A percentile compares a stretch with the other conserved stretches of the same genome.
phyloP scores from a whole-genome alignment of 1,140 invertebrate genomes.

The Pararge aegeria region DNA sequence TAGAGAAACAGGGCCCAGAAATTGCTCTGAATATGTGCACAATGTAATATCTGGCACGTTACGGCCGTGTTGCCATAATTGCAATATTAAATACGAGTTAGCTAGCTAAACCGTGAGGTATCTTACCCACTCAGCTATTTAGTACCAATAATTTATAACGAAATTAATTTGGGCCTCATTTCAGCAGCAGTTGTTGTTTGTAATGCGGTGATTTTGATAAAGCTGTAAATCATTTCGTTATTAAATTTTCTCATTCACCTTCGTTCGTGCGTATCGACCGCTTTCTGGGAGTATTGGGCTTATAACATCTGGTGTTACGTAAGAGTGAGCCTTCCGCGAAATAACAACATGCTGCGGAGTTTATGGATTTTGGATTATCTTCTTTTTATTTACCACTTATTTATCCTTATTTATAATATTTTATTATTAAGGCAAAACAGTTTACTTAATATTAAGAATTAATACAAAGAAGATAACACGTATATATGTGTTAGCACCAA shows the following conservation, averaged over 20 bases:
- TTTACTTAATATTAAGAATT: too few relatives aligned
- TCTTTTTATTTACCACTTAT: too few relatives aligned
- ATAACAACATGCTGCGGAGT: too few relatives aligned
- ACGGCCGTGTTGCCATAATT: conserved; percentile 2
- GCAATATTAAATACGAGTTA: conserved; percentile 18
- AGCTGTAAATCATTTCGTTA: conserved; percentile 37
- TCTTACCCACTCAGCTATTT: conserved; percentile 17
- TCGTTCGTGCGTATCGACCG: conserved; percentile 15
- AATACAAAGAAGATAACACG: too few relatives aligned
- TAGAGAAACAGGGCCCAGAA: too few relatives aligned
- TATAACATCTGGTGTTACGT: conserved; percentile 6
- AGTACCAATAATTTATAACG: conserved; percentile 35
- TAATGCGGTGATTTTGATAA: conserved; percentile 36
- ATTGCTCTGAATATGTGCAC: neutral
- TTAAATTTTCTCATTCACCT: conserved; percentile 33
- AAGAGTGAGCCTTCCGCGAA: neutral
- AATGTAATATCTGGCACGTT: neutral
- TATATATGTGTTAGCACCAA: too few relatives aligned
- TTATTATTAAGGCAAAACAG: too few relatives aligned
- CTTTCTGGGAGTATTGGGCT: conserved; percentile 8
- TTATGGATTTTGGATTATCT: too few relatives aligned
- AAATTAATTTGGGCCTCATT: conserved; percentile 39
- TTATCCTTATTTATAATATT: too few relatives aligned
- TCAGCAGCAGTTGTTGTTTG: conserved; percentile 33
- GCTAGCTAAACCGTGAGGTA: conserved; percentile 9